Evolutionary conservation across 1,140 invertebrate species (phyloP), one percentile per base, ranked within the genome.

Genomic region (Papilio glaucus): DNA sequence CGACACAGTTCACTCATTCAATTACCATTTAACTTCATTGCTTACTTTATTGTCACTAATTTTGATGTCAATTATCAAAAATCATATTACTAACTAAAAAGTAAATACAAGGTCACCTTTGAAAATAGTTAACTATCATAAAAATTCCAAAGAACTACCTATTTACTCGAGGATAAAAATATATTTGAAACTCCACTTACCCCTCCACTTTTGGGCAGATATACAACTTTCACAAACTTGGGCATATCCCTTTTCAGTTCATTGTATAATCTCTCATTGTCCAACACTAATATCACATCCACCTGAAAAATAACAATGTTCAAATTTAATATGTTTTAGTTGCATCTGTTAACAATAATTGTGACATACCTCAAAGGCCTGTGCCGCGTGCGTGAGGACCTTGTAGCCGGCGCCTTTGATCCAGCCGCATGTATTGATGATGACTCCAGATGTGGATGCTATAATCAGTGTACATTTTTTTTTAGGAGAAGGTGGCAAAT

Each of bases 381-480:
- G 96, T 0, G 98, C 98, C 5, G 98, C 96, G 83, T 99, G 97
- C 9, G 96, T 95, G 10, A 98, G 86, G 53, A 96, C 94, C 83
- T 96, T 96, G 85, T 98, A 98, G 0, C 98, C 98, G 7, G 96
- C 96, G 1, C 95, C 97, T 93, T 98, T 98, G 0, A 99, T 96
- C 98, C 98, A 99, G 0, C 99, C 99, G 85, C 98, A 99, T 0
- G 99, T 99, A 87, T 99, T 99, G 65, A 99, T 98, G 39, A 99
- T 96, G 1, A 98, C 97, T n/a, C 99, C 99, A 33, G 98, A 99
- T 49, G 94, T 94, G 86, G 96, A 96, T 0, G 96, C 97, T 97
- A 85, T 10, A 93, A 92, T 85, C 80, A 89, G 91, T 9, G 49
- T 24, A 53, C 8, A 72, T 72, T 71, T n/a, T n/a, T n/a, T n/a